Base-by-base conservation (phyloP, 2,888 invertebrate genomes). In the Diplolepis rosae region DNA sequence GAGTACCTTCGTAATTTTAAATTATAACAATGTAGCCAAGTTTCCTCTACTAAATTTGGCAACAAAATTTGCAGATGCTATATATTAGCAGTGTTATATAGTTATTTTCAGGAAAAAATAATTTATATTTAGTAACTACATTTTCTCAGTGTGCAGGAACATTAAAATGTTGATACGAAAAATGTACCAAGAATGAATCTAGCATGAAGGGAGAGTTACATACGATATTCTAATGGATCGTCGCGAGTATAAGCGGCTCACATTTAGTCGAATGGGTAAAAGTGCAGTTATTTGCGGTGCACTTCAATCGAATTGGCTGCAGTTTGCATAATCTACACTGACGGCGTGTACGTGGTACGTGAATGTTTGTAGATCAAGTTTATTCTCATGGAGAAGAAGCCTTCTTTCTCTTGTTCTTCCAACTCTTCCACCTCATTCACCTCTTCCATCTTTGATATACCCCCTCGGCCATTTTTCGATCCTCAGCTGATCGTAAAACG, bases 241-340 rank as follows among this genome's bases (percentile, higher is more conserved):
- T 69, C 72, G 68, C 66, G 73, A 66, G 74, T 76, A 73, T 74
- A 79, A 73, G 66, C 76, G 77, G 73, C 74, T 71, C 77, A 82
- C 85, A 82, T 83, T 86, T 86, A 84, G 83, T 72, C 80, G 81
- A 83, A 84, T 82, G 82, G 82, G 83, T 85, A 85, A 87, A 87
- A 86, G 85, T 85, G 82, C 85, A 82, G 86, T 87, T 87, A 87
- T 87, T 87, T 87, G 87, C 85, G 84, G 82, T 85, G 87, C 87
- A 87, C 87, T 87, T 84, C 83, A 84, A 87, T 86, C 87, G 87
- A 86, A 87, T 87, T 87, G 86, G 85, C 83, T 82, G 85, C 85
- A 81, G 86, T 87, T 87, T 87, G 87, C 87, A 87, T 87, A 87
- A 87, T 87, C 85, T 82, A 76, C 82, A 77, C 79, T 80, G 75